Evolutionary conservation across 2,888 invertebrate species (phyloP).

Genomic region (Zygaena filipendulae): DNA sequence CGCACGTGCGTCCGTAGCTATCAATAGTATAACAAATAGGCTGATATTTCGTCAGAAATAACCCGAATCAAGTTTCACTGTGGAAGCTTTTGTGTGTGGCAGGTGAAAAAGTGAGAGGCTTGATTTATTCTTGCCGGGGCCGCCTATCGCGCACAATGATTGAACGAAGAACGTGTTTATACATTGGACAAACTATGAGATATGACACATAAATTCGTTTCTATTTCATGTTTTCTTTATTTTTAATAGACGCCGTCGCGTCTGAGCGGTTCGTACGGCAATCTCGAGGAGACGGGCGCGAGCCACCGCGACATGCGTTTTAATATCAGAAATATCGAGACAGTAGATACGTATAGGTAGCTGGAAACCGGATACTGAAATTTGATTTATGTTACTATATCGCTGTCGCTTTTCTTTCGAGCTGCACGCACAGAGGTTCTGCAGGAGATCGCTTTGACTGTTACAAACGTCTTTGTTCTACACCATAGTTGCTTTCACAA

Average conservation of each 20-base stretch:
- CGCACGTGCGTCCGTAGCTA: conserved; percentile 54
- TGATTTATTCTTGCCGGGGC: conserved; percentile 61
- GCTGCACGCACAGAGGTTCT: too few species aligned
- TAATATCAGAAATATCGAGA: conserved; percentile 39
- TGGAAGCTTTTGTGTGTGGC: conserved; percentile 67
- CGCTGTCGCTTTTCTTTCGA: too few species aligned
- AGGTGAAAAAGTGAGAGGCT: conserved; percentile 66
- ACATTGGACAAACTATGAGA: conserved; percentile 54
- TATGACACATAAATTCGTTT: conserved; percentile 58
- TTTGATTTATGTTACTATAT: conserved; percentile 48
- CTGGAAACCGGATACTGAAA: conserved; percentile 38
- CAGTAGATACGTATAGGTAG: too few species aligned
- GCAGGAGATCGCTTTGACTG: too few species aligned
- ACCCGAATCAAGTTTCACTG: conserved; percentile 67
- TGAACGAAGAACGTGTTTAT: conserved; percentile 65
- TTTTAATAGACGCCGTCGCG: conserved; percentile 30
- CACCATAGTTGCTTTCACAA: too few species aligned
- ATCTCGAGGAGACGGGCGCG: conserved; percentile 30
- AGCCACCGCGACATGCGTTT: conserved; percentile 31
- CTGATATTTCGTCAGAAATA: conserved; percentile 68
- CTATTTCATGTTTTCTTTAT: conserved; percentile 28
- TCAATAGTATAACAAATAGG: conserved; percentile 69
- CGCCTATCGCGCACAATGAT: conserved; percentile 58
- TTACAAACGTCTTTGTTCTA: conserved; percentile 36
- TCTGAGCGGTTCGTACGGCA: conserved; percentile 20